A percentile compares a stretch with the other conserved stretches of the same genome.
phyloP scores from a whole-genome alignment of 2,888 invertebrate genomes.

The Masnerella sp. region DNA sequence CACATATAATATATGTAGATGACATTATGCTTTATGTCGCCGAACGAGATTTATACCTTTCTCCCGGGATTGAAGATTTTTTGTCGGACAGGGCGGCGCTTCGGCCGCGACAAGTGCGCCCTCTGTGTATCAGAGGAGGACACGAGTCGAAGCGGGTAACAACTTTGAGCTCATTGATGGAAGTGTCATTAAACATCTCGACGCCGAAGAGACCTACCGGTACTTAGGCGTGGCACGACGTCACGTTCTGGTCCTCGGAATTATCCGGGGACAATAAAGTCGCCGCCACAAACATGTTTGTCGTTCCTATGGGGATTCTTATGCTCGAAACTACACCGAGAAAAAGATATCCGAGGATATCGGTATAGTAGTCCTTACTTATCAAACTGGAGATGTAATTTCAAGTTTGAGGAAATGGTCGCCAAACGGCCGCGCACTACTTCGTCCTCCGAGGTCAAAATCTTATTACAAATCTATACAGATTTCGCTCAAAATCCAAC shows the following conservation, averaged over 20 bases:
- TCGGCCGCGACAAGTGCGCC: not conserved
- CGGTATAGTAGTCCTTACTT: too few relatives aligned
- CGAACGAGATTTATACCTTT: not conserved
- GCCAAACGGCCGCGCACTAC: too few relatives aligned
- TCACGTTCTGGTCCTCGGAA: conserved; percentile 1
- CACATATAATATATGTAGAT: too few relatives aligned
- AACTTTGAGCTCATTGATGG: conserved; percentile 13
- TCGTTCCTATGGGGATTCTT: not conserved
- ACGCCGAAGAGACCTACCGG: not conserved
- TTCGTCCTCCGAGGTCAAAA: too few relatives aligned
- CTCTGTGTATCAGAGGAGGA: conserved; percentile 8
- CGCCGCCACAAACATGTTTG: not conserved
- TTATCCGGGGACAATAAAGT: not conserved
- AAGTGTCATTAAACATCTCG: conserved; percentile 12
- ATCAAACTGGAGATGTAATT: too few relatives aligned
- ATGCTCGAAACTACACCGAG: not conserved
- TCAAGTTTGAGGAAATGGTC: too few relatives aligned
- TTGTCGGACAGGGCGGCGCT: too few relatives aligned
- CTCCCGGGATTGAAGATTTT: too few relatives aligned
- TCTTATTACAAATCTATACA: too few relatives aligned
- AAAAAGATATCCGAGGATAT: too few relatives aligned
- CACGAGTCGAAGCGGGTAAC: not conserved
- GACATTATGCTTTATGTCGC: too few relatives aligned
- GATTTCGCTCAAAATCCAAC: too few relatives aligned
- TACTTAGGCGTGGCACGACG: not conserved